Evolutionary conservation across 2,888 invertebrate genomes (phyloP).

Genomic region (Hylaea fasciaria): DNA sequence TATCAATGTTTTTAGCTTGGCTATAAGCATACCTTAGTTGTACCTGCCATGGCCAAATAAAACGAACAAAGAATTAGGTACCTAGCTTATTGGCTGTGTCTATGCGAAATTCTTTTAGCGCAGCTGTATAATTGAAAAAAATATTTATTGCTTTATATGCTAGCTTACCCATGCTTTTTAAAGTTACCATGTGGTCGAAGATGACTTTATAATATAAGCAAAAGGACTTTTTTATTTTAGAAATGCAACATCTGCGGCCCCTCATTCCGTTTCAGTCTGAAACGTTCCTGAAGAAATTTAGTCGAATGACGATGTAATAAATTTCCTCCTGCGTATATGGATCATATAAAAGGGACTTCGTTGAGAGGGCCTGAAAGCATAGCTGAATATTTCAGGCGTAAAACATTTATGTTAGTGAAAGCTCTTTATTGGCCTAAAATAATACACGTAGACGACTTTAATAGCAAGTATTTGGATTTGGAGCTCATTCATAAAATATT

Average conservation of each 20-base stretch:
- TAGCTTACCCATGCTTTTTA: too few relatives aligned
- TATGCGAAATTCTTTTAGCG: too few relatives aligned
- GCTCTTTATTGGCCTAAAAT: slow-evolving; percentile 13
- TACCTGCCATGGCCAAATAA: too few relatives aligned
- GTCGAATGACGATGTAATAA: slow-evolving; percentile 71
- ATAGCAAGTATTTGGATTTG: not conserved
- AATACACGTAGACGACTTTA: not conserved
- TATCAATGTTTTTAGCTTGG: too few relatives aligned
- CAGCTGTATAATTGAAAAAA: too few relatives aligned
- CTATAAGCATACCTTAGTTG: too few relatives aligned
- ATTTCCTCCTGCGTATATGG: slow-evolving; percentile 65
- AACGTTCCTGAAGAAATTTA: slow-evolving; percentile 68
- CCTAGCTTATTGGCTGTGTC: too few relatives aligned
- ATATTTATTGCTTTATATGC: too few relatives aligned
- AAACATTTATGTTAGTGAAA: slow-evolving; percentile 27
- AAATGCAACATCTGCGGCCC: slow-evolving; percentile 64
- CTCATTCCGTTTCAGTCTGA: slow-evolving; percentile 65
- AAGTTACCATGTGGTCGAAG: too few relatives aligned
- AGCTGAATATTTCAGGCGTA: slow-evolving; percentile 33
- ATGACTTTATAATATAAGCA: too few relatives aligned
- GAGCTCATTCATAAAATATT: not conserved
- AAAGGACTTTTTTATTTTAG: slow-evolving; percentile 41
- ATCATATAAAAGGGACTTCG: slow-evolving; percentile 65
- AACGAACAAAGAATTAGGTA: too few relatives aligned
- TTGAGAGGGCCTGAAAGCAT: slow-evolving; percentile 29